Base-by-base conservation (phyloP, 2,888 invertebrate species). In the Megastigmus dorsalis region DNA sequence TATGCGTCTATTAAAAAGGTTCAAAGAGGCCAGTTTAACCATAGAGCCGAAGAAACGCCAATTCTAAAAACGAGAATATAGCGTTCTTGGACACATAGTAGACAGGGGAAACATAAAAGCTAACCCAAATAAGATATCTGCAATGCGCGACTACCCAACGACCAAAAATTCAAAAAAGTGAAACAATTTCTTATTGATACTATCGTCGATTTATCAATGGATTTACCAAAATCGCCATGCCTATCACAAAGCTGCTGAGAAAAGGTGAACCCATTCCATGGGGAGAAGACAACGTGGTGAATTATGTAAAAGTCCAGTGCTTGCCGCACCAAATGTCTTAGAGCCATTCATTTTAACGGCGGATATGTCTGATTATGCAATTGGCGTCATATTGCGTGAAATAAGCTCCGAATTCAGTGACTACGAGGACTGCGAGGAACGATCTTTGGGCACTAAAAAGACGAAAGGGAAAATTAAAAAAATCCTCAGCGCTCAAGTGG, bases 141-240 rank as follows among this genome's bases (percentile, higher is more conserved):
- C 62, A 1, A 69, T 66, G 0, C 1, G 36, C 2, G 62, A 54
- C 30, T 73, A 68, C 2, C 67, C 75, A 0, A 36, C 28, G 9
- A 73, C 70, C 6, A 55, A 57, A 28, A 75, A 28, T 1, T 13
- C 13, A 75, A 55, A 20, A 72, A 77, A 20, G 28, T 75, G 5
- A 54, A 45, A 26, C 67, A 74, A 48, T 74, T 77, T 7, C 26
- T 73, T 0, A 74, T 70, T 0, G 63, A 3, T 77, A 76, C 52
- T 79, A 79, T 59, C 7, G 76, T 30, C 13, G 74, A 38, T 79
- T 78, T 18, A 74, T 78, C 0, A 20, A 50, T 3, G 62, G 70
- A 18, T 75, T 66, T 15, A 55, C 75, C 0, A 60, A 60, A 33
- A 59, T 74, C 0, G 70, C 75, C 0, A 69, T 71, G 50, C 75